Evolutionary conservation across 2,797 vertebrate genomes (phyloP), one percentile per base, ranked within the genome.

Genomic region (Chaenodraco wilsoni): DNA sequence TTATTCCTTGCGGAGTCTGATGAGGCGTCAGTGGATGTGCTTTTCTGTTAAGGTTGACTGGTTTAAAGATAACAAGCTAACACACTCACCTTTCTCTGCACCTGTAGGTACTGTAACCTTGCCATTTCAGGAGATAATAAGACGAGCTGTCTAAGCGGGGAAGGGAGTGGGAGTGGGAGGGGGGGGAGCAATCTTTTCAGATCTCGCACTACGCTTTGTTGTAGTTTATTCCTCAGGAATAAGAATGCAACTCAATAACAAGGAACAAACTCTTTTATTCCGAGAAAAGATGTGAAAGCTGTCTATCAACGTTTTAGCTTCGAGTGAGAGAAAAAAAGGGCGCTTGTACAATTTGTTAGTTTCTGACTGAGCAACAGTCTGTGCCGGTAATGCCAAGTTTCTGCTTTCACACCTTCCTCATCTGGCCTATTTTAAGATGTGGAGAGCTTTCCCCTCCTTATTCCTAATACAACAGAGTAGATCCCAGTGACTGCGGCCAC

Each of bases 21-120:
- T 88, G 88, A 81, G 84, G 88, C 75, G 90, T 90, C 80, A 79
- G 85, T 76, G 65, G 75, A 79, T 76, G 68, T 73, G 82, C 79
- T 75, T 73, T 63, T 51, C 74, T 74, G 82, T 78, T 86, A 78
- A 74, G 85, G 78, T 81, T 83, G 72, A 83, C 83, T 90, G 83
- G 88, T 85, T 91, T 89, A 88, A 84, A 88, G 84, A 90, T 87
- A 88, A 87, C 84, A 72, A 69, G 79, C 76, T 77, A 89, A 85
- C 85, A 81, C 52, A 46, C 81, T 85, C 85, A 84, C 86, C 85
- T 89, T 86, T 82, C 74, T 82, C 85, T 78, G 86, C 83, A 91
- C 92, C 91, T 90, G 90, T 88, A 90, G 84, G 70, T 86, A 85
- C 76, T 84, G 84, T 84, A 93, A 92, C 89, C 89, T 89, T 90